Base-by-base conservation (phyloP, 2,113 vertebrate species). In the Perca flavescens region DNA sequence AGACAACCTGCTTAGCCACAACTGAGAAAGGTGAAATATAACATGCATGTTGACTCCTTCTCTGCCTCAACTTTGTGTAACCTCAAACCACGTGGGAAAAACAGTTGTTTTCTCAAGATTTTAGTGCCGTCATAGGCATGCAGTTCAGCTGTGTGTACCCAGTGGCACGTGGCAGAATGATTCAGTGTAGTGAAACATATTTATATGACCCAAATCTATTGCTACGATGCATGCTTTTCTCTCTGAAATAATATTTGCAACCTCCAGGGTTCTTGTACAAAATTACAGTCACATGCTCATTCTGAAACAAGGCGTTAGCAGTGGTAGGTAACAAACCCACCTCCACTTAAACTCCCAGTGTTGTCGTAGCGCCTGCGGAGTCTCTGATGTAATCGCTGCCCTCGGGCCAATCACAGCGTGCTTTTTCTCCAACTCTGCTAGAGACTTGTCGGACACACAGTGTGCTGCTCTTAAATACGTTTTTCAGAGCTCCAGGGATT, bases 351-450 rank as follows among this genome's bases (percentile, higher is more conserved):
- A 49, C 53, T 76, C 58, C 14, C 82, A 14, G 70, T 77, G 88
- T 86, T 82, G 58, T 77, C 21, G 49, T 43, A 65, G 75, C 31
- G 54, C 80, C 86, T 12, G 63, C 28, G 13, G 88, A 84, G 73
- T 31, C 75, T 79, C 68, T 86, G 86, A 83, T 81, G 83, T 77
- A 74, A 84, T 66, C 13, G 22, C 49, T 14, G 79, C 71, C 86
- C 68, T 4, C 6, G n/a, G 74, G 82, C 87, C 87, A 83, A 82
- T 84, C 85, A 31, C 77, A 82, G 83, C 77, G 16, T 56, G 86
- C 62, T 0, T 43, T 65, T 83, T 84, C 71, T 74, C 28, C 56
- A 50, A 66, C 77, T 50, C 58, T 54, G 62, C 47, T 21, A 61
- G 67, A 80, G 64, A 80, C 50, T 21, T 71, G 67, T 82, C 1